These are phyloP conservation scores for Cettia cetti DNA, from an alignment of 2,113 vertebrate species.

Conservation along the genomic window DNA sequence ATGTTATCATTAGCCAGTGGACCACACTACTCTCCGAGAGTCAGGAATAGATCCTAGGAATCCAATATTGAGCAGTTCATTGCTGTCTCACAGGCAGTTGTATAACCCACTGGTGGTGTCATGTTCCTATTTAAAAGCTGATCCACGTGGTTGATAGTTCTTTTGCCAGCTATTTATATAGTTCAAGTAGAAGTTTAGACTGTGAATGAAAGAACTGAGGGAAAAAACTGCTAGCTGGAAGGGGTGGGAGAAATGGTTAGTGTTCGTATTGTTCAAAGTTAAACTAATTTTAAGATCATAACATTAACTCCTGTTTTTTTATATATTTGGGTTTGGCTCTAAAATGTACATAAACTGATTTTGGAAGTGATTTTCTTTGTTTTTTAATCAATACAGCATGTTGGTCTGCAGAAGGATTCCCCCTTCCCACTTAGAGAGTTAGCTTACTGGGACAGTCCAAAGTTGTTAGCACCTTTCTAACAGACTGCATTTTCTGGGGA, in stretches of 20 bases:
- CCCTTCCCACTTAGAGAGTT: background rate
- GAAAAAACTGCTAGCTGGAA: background rate
- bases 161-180: conserved; percentile 42
- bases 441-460: background rate
- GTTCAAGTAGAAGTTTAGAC: conserved; percentile 31
- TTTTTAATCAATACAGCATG: background rate
- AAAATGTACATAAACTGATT: background rate
- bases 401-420: background rate
- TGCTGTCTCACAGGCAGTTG: conserved; percentile 15
- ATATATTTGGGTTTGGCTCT: background rate
- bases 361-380: background rate
- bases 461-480: background rate
- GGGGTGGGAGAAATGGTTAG: background rate
- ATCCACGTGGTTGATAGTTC: background rate
- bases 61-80: background rate
- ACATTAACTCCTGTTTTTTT: background rate
- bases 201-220: background rate
- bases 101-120: conserved; percentile 34
- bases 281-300: background rate
- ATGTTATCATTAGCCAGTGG: background rate
- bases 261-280: background rate
- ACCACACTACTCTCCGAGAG: background rate
- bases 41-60: conserved; percentile 52
- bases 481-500: background rate
- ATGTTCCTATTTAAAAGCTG: conserved; percentile 50